phyloP scores from a whole-genome alignment of 2,888 invertebrate species.

The Sepiola atlantica region DNA sequence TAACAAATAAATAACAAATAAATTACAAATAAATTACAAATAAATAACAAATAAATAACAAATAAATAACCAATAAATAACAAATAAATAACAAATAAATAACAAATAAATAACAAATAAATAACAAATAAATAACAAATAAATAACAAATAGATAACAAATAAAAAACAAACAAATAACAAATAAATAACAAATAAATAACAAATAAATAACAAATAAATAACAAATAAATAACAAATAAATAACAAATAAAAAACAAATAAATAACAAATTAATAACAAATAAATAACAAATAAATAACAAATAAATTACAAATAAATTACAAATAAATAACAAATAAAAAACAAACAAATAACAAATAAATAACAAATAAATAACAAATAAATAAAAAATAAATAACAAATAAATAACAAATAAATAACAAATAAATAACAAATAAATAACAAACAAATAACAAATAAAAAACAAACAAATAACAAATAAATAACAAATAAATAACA shows the following conservation, averaged over 20 bases:
- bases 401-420: neutral
- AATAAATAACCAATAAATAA: neutral
- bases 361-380: neutral
- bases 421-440: neutral
- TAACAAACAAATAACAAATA: neutral
- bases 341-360: too few relatives aligned
- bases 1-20: neutral
- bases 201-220: neutral
- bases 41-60: too few relatives aligned
- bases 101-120: neutral
- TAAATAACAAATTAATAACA: too few relatives aligned
- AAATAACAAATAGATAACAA: neutral
- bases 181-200: neutral
- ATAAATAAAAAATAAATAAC: too few relatives aligned
- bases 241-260: neutral
- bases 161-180: too few relatives aligned
- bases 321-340: neutral
- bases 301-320: neutral
- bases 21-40: too few relatives aligned
- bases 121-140: neutral
- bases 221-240: neutral
- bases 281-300: neutral
- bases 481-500: neutral
- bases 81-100: neutral
- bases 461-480: too few relatives aligned